phyloP scores from a whole-genome alignment of 2,797 vertebrate genomes.

The Glossophaga mutica region DNA sequence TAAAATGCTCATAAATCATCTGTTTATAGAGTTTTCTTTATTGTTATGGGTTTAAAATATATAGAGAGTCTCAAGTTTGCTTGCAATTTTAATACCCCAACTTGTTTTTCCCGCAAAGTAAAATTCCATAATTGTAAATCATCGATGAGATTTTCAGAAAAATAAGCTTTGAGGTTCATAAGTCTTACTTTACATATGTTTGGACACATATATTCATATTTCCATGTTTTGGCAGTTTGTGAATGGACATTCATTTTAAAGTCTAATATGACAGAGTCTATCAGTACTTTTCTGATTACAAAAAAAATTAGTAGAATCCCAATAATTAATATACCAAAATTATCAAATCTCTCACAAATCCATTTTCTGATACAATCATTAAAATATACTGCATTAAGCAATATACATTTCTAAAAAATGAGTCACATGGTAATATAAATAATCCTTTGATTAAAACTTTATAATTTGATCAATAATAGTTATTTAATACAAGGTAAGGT shows the following conservation, averaged over 20 bases:
- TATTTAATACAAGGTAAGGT: background rate
- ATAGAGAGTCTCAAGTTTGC: background rate
- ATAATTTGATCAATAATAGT: background rate
- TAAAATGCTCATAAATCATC: background rate
- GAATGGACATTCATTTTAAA: background rate
- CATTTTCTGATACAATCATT: constrained; percentile 26
- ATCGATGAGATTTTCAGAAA: background rate
- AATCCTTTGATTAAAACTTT: background rate
- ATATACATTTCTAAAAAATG: background rate
- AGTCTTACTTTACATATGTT: background rate
- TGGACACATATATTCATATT: background rate
- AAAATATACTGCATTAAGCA: background rate
- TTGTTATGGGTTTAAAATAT: background rate
- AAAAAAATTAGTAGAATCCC: background rate
- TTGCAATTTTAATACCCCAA: background rate
- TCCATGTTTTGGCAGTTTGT: background rate
- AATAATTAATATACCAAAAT: background rate
- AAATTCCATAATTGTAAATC: background rate
- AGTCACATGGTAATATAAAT: background rate
- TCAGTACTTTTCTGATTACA: background rate
- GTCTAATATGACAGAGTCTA: background rate
- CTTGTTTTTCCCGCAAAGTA: background rate
- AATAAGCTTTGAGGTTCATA: background rate
- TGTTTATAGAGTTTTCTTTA: background rate
- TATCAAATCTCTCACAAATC: background rate